Conservation (phyloP, 2,888 invertebrate species). For the Tigriopus californicus region DNA sequence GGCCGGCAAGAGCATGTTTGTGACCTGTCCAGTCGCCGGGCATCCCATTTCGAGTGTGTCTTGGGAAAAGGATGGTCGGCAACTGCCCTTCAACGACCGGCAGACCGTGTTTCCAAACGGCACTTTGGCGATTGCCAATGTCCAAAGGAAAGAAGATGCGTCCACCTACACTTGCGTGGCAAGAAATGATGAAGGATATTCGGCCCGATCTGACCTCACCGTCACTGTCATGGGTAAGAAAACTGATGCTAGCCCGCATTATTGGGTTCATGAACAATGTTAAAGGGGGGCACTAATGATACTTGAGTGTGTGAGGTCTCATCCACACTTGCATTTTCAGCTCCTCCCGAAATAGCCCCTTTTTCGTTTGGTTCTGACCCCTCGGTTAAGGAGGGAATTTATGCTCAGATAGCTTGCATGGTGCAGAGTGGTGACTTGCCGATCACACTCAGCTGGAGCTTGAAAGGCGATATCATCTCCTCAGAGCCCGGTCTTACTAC, state of each 20-base stretch:
- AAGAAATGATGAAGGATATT: constrained; percentile 73
- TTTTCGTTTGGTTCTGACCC: constrained; percentile 16
- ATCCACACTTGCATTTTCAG: constrained; percentile 3
- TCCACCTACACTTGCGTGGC: constrained; percentile 87
- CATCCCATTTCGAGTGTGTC: constrained; percentile 81
- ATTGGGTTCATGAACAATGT: not conserved
- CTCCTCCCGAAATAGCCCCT: constrained; percentile 2
- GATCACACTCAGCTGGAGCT: constrained; percentile 19
- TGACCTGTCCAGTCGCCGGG: constrained; percentile 74
- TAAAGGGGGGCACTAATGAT: no score
- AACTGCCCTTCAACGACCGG: constrained; percentile 77
- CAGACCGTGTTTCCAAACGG: constrained; percentile 86
- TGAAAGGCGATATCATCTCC: constrained; percentile 17
- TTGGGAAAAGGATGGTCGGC: constrained; percentile 78
- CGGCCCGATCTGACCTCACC: constrained; percentile 66
- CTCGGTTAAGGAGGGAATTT: constrained; percentile 6
- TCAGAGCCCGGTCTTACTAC: constrained; percentile 23
- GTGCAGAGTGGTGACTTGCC: constrained; percentile 20
- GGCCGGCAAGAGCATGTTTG: constrained; percentile 69
- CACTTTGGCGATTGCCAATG: constrained; percentile 78
- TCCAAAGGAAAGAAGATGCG: constrained; percentile 75
- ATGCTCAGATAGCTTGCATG: constrained; percentile 19
- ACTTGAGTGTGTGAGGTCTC: no score
- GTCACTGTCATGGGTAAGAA: constrained; percentile 89
- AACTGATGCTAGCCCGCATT: not conserved